A percentile compares a stretch with the other conserved stretches of the same genome.
phyloP scores from a whole-genome alignment of 2,888 invertebrate genomes.

The Troides oblongomaculatus region DNA sequence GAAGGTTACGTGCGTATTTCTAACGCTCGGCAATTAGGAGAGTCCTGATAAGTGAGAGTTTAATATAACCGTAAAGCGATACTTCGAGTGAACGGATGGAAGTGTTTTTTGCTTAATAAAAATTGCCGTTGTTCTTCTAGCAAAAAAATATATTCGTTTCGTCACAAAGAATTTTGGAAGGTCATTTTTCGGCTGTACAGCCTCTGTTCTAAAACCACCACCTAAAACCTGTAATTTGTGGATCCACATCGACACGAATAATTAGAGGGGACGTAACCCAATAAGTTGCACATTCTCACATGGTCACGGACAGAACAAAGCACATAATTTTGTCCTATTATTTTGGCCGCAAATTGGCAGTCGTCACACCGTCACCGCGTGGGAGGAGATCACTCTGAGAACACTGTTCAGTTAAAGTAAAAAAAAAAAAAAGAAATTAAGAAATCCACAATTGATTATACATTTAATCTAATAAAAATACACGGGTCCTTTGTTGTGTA shows the following conservation, averaged over 20 bases:
- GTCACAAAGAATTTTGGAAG: constrained; percentile 33
- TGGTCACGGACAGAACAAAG: constrained; percentile 68
- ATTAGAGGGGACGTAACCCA: constrained; percentile 71
- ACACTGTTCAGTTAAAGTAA: not conserved
- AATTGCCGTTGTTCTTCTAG: not conserved
- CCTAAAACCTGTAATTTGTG: constrained; percentile 73
- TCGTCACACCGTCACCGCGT: constrained; percentile 50
- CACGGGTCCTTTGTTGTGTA: no score
- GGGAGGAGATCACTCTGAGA: constrained; percentile 1
- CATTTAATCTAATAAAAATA: not conserved
- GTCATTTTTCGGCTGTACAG: constrained; percentile 41
- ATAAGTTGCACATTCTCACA: constrained; percentile 69
- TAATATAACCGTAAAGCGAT: constrained; percentile 5
- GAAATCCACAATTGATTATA: not conserved
- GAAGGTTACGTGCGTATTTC: constrained; percentile 17
- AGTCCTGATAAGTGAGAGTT: constrained; percentile 19
- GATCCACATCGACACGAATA: constrained; percentile 66
- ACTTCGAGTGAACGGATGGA: not conserved
- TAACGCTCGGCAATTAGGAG: constrained; percentile 18
- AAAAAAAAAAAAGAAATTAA: not conserved
- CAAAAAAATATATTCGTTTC: constrained; percentile 23
- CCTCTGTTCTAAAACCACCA: constrained; percentile 47
- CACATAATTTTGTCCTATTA: constrained; percentile 75
- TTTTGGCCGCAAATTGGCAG: constrained; percentile 66
- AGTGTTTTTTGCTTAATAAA: not conserved